A percentile compares a stretch with the other conserved stretches of the same genome.
These are phyloP conservation scores for Lithophane semibrunnea DNA, from an alignment of 2,888 invertebrate species.

Conservation along the genomic window DNA sequence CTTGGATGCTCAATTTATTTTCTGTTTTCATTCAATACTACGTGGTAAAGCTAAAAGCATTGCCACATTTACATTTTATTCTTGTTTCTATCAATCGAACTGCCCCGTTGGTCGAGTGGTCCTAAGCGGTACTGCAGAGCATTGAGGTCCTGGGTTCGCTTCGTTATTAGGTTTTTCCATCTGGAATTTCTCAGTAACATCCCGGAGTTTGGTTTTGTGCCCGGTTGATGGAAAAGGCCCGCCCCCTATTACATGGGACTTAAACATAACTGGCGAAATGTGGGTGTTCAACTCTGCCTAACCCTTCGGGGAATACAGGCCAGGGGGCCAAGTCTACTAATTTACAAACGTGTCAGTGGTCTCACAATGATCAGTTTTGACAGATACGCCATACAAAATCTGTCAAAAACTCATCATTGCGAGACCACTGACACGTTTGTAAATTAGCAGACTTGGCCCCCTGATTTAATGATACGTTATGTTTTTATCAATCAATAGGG, in stretches of 20 bases:
- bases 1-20: constrained; percentile 48
- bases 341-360: too few species aligned
- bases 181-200: neutral
- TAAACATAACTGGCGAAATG: neutral
- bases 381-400: too few species aligned
- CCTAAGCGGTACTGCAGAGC: neutral
- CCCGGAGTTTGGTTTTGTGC: neutral
- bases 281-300: neutral
- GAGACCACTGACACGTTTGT: too few species aligned
- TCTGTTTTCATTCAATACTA: constrained; percentile 29
- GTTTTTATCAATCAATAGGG: too few species aligned
- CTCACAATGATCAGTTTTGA: too few species aligned
- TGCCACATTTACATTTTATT: constrained; percentile 4
- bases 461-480: too few species aligned
- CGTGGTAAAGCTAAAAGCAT: neutral
- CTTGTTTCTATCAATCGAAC: neutral
- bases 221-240: neutral
- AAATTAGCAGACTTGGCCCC: too few species aligned
- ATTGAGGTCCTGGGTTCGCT: neutral
- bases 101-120: neutral
- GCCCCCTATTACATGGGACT: neutral
- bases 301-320: neutral
- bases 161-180: neutral
- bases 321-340: too few species aligned
- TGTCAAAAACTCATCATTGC: too few species aligned